These are phyloP conservation scores for Phacellophora camtschatica DNA, from an alignment of 30 jellyfish, hydroid and myxozoan genomes.

Conservation along the genomic window DNA sequence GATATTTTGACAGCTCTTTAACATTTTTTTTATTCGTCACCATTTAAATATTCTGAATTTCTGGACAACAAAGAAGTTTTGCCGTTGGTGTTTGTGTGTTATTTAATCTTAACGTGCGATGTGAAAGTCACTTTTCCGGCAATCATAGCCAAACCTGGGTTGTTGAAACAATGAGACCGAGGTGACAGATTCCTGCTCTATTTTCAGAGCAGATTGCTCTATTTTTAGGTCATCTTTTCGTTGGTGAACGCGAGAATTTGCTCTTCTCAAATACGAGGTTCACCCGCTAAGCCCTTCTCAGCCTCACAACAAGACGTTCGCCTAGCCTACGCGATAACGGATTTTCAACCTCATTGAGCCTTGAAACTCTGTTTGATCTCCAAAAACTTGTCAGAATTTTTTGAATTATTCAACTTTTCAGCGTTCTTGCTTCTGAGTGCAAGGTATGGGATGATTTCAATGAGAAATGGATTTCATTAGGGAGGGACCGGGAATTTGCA, in stretches of 20 bases:
- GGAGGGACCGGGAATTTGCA: no score
- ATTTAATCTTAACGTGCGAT: background rate
- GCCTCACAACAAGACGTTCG: no score
- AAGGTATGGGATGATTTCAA: no score
- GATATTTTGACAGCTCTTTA: no score
- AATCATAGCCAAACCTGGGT: background rate
- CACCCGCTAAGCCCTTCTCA: slow-evolving; percentile 18
- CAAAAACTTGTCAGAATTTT: no score
- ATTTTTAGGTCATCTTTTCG: slow-evolving; percentile 11
- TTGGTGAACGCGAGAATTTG: background rate
- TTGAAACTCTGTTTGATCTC: no score
- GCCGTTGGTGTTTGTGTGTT: background rate
- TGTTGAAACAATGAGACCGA: background rate
- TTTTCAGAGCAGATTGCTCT: slow-evolving; percentile 9
- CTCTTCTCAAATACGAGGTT: background rate
- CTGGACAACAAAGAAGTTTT: background rate
- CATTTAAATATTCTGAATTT: no score
- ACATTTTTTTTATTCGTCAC: no score
- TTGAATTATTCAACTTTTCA: no score
- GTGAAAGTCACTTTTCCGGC: background rate
- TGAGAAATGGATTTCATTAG: no score
- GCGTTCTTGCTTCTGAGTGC: no score
- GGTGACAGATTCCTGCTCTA: slow-evolving; percentile 33
- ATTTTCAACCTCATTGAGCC: background rate
- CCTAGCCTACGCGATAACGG: slow-evolving; percentile 24